Conservation (phyloP, 1,140 invertebrate genomes). For the Scaptomyza montana region DNA sequence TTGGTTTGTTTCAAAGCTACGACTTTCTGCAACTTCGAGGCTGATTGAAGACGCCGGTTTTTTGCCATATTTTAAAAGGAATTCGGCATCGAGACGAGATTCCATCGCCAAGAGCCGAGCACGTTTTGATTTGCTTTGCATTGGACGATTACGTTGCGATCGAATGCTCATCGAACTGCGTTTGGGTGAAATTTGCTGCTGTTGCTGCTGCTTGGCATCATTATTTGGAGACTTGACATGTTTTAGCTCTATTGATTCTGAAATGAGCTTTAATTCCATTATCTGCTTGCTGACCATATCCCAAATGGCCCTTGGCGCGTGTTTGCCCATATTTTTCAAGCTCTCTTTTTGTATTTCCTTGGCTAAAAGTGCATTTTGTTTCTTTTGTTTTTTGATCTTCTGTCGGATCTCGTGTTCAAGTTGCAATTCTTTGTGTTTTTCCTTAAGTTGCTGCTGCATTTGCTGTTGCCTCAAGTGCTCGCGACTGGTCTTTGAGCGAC, state of each 20-base stretch:
- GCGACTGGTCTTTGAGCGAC: slow-evolving; percentile 34
- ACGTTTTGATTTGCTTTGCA: slow-evolving; percentile 17
- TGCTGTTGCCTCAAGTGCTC: slow-evolving; percentile 32
- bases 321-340: slow-evolving; percentile 16
- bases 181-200: background rate
- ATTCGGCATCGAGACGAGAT: slow-evolving; percentile 46
- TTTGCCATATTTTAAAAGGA: slow-evolving; percentile 40
- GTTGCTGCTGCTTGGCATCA: background rate
- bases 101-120: slow-evolving; percentile 51
- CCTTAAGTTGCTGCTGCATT: background rate
- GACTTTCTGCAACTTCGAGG: no score
- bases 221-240: background rate
- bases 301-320: slow-evolving; percentile 2
- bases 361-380: slow-evolving; percentile 14
- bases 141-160: slow-evolving; percentile 6
- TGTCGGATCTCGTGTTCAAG: background rate
- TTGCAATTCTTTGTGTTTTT: slow-evolving; percentile 2
- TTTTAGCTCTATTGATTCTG: no score
- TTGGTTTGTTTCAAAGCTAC: no score
- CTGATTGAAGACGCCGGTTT: no score
- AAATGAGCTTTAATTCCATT: background rate
- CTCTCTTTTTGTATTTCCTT: slow-evolving; percentile 40
- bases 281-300: background rate
- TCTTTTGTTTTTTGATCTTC: background rate
- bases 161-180: slow-evolving; percentile 11